phyloP scores from a whole-genome alignment of 2,888 invertebrate genomes.

The Laspeyria flexula region DNA sequence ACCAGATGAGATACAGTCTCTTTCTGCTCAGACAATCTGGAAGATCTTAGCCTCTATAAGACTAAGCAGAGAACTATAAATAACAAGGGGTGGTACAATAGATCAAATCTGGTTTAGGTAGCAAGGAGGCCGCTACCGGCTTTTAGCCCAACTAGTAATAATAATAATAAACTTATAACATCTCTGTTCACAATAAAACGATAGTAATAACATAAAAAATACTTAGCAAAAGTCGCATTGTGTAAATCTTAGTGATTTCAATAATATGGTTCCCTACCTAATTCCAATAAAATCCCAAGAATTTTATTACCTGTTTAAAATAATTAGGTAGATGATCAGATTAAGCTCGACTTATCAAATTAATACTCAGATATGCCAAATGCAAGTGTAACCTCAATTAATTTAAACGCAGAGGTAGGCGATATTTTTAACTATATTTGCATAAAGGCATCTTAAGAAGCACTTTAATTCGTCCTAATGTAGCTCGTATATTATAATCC shows the following conservation, averaged over 20 bases:
- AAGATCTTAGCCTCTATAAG: too few species aligned
- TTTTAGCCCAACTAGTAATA: too few species aligned
- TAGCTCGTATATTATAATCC: constrained; percentile 65
- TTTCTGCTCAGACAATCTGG: too few species aligned
- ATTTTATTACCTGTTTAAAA: constrained; percentile 66
- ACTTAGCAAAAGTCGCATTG: too few species aligned
- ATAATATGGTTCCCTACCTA: background rate
- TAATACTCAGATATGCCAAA: constrained; percentile 68
- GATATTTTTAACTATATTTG: constrained; percentile 75
- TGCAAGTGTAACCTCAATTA: constrained; percentile 70
- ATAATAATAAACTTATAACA: too few species aligned
- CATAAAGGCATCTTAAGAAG: constrained; percentile 80
- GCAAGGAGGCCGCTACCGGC: too few species aligned
- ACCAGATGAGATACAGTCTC: too few species aligned
- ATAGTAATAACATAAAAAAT: too few species aligned
- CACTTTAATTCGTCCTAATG: constrained; percentile 68
- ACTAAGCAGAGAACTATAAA: too few species aligned
- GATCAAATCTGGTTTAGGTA: too few species aligned
- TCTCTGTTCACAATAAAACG: too few species aligned
- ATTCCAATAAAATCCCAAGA: constrained; percentile 27
- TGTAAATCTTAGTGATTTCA: background rate
- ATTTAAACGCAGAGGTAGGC: constrained; percentile 62
- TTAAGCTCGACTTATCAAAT: constrained; percentile 75
- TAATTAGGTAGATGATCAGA: constrained; percentile 71
- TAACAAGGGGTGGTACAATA: too few species aligned